phyloP scores from a whole-genome alignment of 2,113 vertebrate species.

The Pristiophorus japonicus region DNA sequence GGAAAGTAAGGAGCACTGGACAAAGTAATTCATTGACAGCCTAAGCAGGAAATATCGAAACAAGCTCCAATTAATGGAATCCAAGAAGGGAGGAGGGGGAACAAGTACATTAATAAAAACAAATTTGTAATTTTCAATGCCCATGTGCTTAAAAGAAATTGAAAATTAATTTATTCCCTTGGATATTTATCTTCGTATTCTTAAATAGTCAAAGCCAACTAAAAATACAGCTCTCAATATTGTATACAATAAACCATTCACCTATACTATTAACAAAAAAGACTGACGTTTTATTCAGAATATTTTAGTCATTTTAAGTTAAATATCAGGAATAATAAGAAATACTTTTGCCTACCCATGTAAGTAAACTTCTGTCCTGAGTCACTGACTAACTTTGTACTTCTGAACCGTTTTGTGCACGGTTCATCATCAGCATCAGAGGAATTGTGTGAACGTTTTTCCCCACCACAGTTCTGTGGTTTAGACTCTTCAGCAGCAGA shows the following conservation, averaged over 20 bases:
- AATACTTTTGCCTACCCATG: neutral
- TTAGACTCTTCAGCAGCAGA: neutral
- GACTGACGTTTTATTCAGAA: neutral
- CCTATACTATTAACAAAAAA: neutral
- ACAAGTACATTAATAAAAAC: neutral
- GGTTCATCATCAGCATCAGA: neutral
- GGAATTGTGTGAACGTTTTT: neutral
- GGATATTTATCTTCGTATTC: neutral
- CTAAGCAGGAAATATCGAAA: neutral
- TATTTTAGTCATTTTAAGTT: neutral
- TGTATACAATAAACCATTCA: neutral
- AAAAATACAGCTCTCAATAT: neutral
- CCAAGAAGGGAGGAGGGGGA: neutral
- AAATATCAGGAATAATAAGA: neutral
- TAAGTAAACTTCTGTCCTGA: constrained; percentile 14
- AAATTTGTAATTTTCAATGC: neutral
- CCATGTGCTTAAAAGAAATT: neutral
- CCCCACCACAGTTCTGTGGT: neutral
- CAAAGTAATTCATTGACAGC: neutral
- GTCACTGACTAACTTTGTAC: neutral
- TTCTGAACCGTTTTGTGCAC: constrained; percentile 1
- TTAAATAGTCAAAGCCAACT: neutral
- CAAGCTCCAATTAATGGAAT: neutral
- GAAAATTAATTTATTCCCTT: neutral
- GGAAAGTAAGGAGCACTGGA: neutral